phyloP scores from a whole-genome alignment of 2,113 vertebrate genomes.

The Equus quagga region DNA sequence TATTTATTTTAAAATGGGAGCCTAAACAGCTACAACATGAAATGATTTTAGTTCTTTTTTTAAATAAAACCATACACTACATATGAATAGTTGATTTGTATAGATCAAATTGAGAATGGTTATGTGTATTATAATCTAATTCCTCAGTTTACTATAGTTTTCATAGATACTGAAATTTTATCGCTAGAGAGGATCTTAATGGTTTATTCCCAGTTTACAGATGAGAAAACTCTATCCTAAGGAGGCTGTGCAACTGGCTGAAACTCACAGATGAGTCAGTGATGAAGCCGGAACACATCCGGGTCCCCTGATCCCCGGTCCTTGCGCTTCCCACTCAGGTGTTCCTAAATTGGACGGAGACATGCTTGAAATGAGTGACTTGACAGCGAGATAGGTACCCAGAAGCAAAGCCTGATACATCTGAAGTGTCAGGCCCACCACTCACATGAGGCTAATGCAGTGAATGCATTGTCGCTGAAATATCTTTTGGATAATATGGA shows the following conservation, averaged over 20 bases:
- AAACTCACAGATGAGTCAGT: neutral
- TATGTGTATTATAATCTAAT: neutral
- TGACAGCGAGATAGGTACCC: no score
- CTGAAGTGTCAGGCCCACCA: rapidly evolving
- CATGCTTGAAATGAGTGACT: neutral
- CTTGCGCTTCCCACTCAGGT: neutral
- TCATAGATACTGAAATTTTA: neutral
- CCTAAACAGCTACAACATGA: neutral
- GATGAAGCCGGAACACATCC: neutral
- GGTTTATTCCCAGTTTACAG: neutral
- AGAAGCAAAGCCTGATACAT: neutral
- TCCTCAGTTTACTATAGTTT: neutral
- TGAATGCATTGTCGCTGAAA: rapidly evolving
- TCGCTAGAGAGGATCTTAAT: neutral
- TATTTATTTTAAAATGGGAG: neutral
- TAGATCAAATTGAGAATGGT: neutral
- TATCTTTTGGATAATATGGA: neutral
- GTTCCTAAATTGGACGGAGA: neutral
- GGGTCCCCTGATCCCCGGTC: neutral
- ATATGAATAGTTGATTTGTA: neutral
- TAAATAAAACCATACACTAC: neutral
- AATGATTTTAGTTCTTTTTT: neutral
- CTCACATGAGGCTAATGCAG: neutral
- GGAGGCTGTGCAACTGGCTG: neutral
- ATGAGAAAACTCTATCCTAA: neutral